Evolutionary conservation across 2,888 invertebrate species (phyloP).

Genomic region (Chelonus formosanus): DNA sequence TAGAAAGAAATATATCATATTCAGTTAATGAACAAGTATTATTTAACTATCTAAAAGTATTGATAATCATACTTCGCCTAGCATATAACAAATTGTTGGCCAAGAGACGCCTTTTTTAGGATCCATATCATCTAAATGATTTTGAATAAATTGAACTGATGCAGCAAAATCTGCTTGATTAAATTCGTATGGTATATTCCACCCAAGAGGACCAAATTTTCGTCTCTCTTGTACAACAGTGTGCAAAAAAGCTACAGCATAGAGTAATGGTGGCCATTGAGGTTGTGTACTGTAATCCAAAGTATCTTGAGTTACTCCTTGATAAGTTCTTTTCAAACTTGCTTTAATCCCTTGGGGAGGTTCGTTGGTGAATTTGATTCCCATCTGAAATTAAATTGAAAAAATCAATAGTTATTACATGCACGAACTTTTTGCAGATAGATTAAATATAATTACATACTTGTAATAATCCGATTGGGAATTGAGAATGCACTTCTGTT

Average conservation of each 20-base stretch:
- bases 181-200: conserved; percentile 98
- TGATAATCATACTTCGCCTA: conserved; percentile 77
- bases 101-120: conserved; percentile 97
- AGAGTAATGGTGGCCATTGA: conserved; percentile 94
- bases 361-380: conserved; percentile 97
- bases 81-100: conserved; percentile 97
- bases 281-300: conserved; percentile 89
- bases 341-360: conserved; percentile 95
- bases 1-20: conserved; percentile 49
- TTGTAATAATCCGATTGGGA: conserved; percentile 83
- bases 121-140: conserved; percentile 96
- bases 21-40: neutral
- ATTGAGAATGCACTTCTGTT: conserved; percentile 91
- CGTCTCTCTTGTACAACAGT: conserved; percentile 94
- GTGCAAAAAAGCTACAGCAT: conserved; percentile 93
- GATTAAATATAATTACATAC: conserved; percentile 47
- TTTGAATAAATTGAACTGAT: conserved; percentile 94
- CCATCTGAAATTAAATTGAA: conserved; percentile 73
- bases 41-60: neutral
- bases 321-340: conserved; percentile 93
- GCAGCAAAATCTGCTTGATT: conserved; percentile 97
- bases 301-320: conserved; percentile 87
- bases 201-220: conserved; percentile 95
- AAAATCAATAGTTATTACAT: too few relatives aligned
- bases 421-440: too few relatives aligned